These are phyloP conservation scores for Drosophila pandora DNA, from an alignment of 1,140 invertebrate species.

Conservation along the genomic window DNA sequence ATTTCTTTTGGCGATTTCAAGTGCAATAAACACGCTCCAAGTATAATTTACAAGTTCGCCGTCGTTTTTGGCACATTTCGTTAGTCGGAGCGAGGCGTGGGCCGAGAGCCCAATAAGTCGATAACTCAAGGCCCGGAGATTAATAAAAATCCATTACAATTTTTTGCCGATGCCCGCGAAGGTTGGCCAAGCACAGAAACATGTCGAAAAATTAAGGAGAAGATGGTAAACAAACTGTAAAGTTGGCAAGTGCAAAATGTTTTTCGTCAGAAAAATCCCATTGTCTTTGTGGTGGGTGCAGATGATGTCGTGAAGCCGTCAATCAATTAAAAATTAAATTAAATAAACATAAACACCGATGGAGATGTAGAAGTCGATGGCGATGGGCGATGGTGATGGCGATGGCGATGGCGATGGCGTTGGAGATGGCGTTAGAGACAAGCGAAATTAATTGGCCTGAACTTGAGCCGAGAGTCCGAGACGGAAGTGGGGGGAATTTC, in stretches of 20 bases:
- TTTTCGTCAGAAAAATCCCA: constrained; percentile 43
- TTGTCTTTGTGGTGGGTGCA: constrained; percentile 63
- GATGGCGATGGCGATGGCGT: constrained; percentile 10
- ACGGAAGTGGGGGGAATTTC: constrained; percentile 40
- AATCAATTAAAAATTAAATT: constrained; percentile 76
- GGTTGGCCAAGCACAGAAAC: constrained; percentile 58
- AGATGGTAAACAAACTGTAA: constrained; percentile 46
- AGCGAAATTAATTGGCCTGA: constrained; percentile 71
- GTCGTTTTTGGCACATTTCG: constrained; percentile 39
- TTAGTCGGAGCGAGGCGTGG: constrained; percentile 32
- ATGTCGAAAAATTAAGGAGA: constrained; percentile 47
- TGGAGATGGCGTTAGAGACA: constrained; percentile 43
- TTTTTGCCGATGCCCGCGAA: constrained; percentile 50
- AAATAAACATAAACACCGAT: constrained; percentile 33
- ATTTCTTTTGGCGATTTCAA: constrained; percentile 29
- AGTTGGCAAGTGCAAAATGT: constrained; percentile 71
- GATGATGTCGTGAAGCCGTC: constrained; percentile 67
- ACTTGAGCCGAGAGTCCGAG: constrained; percentile 49
- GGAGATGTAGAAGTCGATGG: constrained; percentile 14
- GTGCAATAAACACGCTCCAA: constrained; percentile 38
- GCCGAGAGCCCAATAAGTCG: constrained; percentile 52
- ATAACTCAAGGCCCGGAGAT: constrained; percentile 69
- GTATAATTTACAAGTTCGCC: constrained; percentile 34
- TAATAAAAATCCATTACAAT: constrained; percentile 61
- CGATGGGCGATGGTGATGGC: neutral